Percentiles rank a stretch among this genome's conserved stretches.
These are phyloP conservation scores for Sorex maritimensis DNA, from an alignment of 2,797 vertebrate species.

Conservation along the genomic window DNA sequence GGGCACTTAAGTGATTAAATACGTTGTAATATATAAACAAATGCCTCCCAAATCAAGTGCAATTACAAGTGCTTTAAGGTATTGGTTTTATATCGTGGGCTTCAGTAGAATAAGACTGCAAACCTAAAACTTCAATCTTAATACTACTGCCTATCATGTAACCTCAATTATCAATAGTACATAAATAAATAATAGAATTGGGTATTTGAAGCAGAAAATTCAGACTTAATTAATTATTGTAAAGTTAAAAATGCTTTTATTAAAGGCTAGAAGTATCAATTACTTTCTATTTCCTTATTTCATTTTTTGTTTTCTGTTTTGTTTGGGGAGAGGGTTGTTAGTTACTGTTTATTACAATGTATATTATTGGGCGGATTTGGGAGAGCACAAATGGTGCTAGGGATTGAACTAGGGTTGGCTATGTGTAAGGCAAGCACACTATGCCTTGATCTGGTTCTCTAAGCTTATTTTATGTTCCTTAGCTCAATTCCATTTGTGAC, in stretches of 20 bases:
- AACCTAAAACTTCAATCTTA: too few relatives aligned
- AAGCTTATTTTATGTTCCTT: conserved; percentile 44
- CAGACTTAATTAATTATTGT: background rate
- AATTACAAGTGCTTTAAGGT: conserved; percentile 52
- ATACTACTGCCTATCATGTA: background rate
- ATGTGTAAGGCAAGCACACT: too few relatives aligned
- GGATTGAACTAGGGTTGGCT: too few relatives aligned
- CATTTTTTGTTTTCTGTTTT: too few relatives aligned
- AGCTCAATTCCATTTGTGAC: conserved; percentile 45
- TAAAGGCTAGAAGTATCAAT: conserved; percentile 50
- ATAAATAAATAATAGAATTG: background rate
- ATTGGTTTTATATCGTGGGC: too few relatives aligned
- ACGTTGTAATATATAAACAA: background rate
- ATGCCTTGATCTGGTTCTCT: too few relatives aligned
- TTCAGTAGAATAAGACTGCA: too few relatives aligned
- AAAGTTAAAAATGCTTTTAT: conserved; percentile 66
- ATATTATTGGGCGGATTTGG: too few relatives aligned
- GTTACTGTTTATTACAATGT: too few relatives aligned
- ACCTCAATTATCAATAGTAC: background rate
- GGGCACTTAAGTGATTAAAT: background rate
- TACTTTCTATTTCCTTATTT: background rate
- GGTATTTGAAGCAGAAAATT: background rate
- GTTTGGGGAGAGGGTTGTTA: too few relatives aligned
- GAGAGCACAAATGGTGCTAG: too few relatives aligned
- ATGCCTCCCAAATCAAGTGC: conserved; percentile 10